Evolutionary conservation across 2,113 vertebrate species (phyloP), one percentile per base, ranked within the genome.

Genomic region (Gobius niger): DNA sequence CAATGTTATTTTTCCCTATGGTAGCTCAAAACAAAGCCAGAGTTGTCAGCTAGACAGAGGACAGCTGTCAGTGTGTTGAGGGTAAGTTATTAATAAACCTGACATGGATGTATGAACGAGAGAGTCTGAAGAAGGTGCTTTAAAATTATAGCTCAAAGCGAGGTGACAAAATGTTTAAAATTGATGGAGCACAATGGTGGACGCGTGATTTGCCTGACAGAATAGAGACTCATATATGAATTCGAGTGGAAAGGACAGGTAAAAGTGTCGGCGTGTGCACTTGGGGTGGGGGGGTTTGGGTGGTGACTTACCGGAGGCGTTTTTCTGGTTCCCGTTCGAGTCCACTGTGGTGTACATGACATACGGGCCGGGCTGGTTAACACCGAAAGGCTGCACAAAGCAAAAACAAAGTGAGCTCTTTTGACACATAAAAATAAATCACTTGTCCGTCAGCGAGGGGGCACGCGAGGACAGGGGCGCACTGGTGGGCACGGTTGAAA

Each of bases 351-450:
- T 99, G 84, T 99, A 99, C 95, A 92, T 97, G 89, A 99, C 95
- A 67, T 98, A 99, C 12, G 98, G 96, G 53, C 98, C 98, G 7
- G 98, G 98, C 73, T 98, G 98, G 80, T 99, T 99, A 41, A 99
- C 97, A 75, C 98, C 98, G 24, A 97, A 98, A 47, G 96, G 96
- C 96, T 99, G 84, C 9, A 81, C 80, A 34, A 72, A 41, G 71
- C 54, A 73, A 46, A 34, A 69, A 72, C 65, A 14, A 47, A 67
- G 0, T 0, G 14, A 50, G 2, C 73, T 7, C 60, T 47, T 59
- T 56, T 65, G 1, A 68, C 52, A 69, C 47, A 47, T 54, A 42
- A 44, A 72, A 0, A 34, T 34, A 34, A 44, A 65, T 82, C 9
- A 76, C 47, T 59, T 68, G 46, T 73, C 64, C 59, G 53, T 70